These are phyloP conservation scores for Matsumyia berberina DNA, from an alignment of 2,888 invertebrate species.

Conservation along the genomic window DNA sequence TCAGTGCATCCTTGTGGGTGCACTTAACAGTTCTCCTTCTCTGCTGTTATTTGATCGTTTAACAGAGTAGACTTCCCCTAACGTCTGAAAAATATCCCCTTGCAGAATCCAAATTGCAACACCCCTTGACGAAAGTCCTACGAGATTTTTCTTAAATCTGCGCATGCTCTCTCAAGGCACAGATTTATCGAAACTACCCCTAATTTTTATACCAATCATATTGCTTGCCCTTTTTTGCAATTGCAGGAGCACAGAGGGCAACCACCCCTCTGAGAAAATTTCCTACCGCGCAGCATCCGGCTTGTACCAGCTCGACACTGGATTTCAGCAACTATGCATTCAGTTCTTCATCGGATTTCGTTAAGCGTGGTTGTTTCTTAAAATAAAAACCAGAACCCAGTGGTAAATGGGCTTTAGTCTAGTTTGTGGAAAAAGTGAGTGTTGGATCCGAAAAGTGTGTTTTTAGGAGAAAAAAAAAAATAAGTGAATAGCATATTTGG, in stretches of 20 bases:
- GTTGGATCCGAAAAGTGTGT: conserved; percentile 11
- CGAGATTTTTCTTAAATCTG: conserved; percentile 19
- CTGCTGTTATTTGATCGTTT: conserved; percentile 48
- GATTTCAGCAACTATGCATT: conserved; percentile 58
- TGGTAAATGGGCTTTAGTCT: conserved; percentile 23
- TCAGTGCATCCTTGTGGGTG: conserved; percentile 28
- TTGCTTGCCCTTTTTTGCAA: conserved; percentile 45
- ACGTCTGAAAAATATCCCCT: conserved; percentile 28
- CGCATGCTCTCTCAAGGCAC: conserved; percentile 60
- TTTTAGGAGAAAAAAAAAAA: conserved; percentile 16
- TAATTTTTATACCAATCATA: conserved; percentile 63
- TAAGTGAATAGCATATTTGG: conserved; percentile 31
- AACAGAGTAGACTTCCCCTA: conserved; percentile 46
- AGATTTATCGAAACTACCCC: conserved; percentile 63
- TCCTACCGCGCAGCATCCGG: conserved; percentile 69
- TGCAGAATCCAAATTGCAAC: conserved; percentile 6
- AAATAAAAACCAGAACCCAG: conserved; percentile 8
- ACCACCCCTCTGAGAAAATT: conserved; percentile 64
- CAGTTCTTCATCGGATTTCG: conserved; percentile 64
- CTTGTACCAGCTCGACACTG: conserved; percentile 52
- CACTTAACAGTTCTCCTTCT: conserved; percentile 2
- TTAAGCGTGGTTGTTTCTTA: conserved; percentile 56
- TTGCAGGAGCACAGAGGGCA: conserved; percentile 49
- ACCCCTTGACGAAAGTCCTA: conserved; percentile 2
- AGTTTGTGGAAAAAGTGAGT: conserved; percentile 62